These are phyloP conservation scores for Conus ventricosus DNA, from an alignment of 1,140 invertebrate genomes.

Conservation along the genomic window DNA sequence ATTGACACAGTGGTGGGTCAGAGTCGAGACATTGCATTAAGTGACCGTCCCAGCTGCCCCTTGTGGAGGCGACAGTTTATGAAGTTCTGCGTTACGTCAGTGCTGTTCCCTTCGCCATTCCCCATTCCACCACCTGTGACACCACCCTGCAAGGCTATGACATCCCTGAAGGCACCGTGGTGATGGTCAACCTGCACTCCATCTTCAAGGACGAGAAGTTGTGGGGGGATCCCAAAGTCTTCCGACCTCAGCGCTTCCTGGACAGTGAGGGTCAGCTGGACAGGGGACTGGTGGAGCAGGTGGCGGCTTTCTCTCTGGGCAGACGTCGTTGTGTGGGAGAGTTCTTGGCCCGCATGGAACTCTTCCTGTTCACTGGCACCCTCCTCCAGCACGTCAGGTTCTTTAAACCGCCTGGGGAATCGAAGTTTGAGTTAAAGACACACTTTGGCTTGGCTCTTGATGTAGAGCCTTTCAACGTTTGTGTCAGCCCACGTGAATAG, in stretches of 20 bases:
- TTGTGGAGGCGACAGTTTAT: constrained; percentile 31
- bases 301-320: constrained; percentile 45
- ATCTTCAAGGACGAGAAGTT: constrained; percentile 67
- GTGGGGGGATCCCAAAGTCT: constrained; percentile 82
- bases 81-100: constrained; percentile 75
- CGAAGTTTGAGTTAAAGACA: constrained; percentile 26
- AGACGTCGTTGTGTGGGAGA: constrained; percentile 55
- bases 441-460: constrained; percentile 17
- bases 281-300: constrained; percentile 35
- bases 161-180: constrained; percentile 66
- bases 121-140: constrained; percentile 56
- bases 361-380: constrained; percentile 52
- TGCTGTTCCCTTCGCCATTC: constrained; percentile 40
- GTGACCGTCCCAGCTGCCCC: constrained; percentile 26
- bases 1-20: constrained; percentile 85
- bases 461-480: constrained; percentile 35
- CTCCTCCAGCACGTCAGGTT: constrained; percentile 49
- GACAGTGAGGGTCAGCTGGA: constrained; percentile 79
- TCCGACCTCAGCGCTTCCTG: constrained; percentile 85
- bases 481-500: constrained; percentile 21
- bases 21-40: constrained; percentile 79
- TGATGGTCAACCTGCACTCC: constrained; percentile 68
- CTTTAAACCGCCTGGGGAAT: constrained; percentile 32
- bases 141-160: constrained; percentile 63
- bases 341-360: constrained; percentile 51